Conservation (phyloP, 2,797 vertebrate species). For the Acanthurus tractus region DNA sequence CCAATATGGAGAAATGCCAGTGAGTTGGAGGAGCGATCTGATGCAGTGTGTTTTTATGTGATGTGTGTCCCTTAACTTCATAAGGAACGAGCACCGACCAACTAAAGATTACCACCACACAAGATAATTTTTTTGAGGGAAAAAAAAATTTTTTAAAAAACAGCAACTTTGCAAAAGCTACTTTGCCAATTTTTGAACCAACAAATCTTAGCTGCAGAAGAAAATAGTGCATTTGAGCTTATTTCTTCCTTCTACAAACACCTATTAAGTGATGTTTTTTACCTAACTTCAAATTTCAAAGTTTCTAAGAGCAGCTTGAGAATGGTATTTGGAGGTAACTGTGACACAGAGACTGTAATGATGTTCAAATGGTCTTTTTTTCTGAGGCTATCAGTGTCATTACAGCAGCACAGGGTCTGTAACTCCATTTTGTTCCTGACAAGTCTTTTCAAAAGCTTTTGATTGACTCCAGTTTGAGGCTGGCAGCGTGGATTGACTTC, state of each 20-base stretch:
- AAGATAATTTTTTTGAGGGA: background rate
- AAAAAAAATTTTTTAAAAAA: background rate
- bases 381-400: conserved; percentile 15
- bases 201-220: background rate
- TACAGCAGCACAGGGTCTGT: conserved; percentile 26
- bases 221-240: background rate
- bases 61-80: conserved; percentile 26
- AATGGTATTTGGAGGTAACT: conserved; percentile 1
- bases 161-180: background rate
- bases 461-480: conserved; percentile 57
- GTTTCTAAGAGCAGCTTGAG: background rate
- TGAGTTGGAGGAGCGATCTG: background rate
- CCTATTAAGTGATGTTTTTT: background rate
- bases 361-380: conserved; percentile 4
- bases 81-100: conserved; percentile 1
- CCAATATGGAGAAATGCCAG: conserved; percentile 15
- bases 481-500: conserved; percentile 58
- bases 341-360: background rate
- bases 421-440: conserved; percentile 63
- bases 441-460: conserved; percentile 64
- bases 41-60: conserved; percentile 4
- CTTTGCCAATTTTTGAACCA: background rate
- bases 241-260: background rate
- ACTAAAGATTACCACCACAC: background rate
- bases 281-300: background rate